phyloP scores from a whole-genome alignment of 2,113 vertebrate genomes.

The Elanus axillaris region DNA sequence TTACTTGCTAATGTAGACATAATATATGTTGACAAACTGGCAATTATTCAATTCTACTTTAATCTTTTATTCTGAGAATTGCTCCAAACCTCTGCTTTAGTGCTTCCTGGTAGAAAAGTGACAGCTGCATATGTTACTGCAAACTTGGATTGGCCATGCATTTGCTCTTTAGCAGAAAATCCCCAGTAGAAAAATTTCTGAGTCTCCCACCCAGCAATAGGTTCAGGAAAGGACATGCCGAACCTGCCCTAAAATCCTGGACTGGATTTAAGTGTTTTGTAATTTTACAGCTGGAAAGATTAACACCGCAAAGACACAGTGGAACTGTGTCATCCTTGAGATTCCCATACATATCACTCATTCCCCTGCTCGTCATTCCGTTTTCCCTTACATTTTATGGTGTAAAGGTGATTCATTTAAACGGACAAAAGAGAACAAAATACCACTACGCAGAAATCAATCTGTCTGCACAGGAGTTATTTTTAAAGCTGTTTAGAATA shows the following conservation, averaged over 20 bases:
- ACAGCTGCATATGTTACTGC: background rate
- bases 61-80: background rate
- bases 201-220: background rate
- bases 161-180: slow-evolving; percentile 53
- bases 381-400: background rate
- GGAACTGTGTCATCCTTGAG: background rate
- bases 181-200: background rate
- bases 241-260: slow-evolving; percentile 20
- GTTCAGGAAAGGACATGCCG: slow-evolving; percentile 15
- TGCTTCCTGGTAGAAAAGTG: background rate
- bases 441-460: background rate
- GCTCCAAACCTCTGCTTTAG: background rate
- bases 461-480: slow-evolving; percentile 37
- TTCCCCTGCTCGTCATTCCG: background rate
- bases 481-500: slow-evolving; percentile 46
- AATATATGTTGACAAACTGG: background rate
- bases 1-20: background rate
- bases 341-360: background rate
- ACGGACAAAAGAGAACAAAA: background rate
- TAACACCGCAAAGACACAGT: background rate
- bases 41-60: background rate
- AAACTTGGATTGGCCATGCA: background rate
- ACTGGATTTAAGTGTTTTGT: background rate
- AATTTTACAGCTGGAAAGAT: slow-evolving; percentile 49
- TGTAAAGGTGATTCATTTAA: slow-evolving; percentile 14